Evolutionary conservation across 2,888 invertebrate species (phyloP).

Genomic region (Drepanosiphum platanoidis): DNA sequence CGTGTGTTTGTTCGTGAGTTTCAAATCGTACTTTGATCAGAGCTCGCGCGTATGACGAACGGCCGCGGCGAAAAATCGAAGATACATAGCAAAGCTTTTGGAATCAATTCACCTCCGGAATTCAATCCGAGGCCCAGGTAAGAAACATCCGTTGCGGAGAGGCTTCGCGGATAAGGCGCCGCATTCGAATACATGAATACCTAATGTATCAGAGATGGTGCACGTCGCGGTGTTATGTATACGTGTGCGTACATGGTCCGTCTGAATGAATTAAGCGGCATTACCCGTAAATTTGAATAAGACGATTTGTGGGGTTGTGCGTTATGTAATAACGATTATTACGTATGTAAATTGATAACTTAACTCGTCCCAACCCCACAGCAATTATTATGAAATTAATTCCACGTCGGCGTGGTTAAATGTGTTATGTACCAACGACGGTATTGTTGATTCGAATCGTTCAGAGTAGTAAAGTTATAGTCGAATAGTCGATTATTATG

Average conservation of each 20-base stretch:
- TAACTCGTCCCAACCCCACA: neutral
- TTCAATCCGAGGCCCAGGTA: slow-evolving; percentile 17
- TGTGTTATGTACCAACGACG: neutral
- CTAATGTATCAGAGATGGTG: neutral
- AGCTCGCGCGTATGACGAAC: slow-evolving; percentile 9
- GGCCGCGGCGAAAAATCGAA: neutral
- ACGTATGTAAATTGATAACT: slow-evolving; percentile 11
- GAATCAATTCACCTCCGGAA: slow-evolving; percentile 7
- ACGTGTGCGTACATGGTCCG: neutral
- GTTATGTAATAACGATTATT: neutral
- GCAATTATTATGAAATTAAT: neutral
- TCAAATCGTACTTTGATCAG: too few species aligned
- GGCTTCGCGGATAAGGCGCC: neutral
- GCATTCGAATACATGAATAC: slow-evolving; percentile 40
- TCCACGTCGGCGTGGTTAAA: neutral
- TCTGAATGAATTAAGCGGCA: slow-evolving; percentile 22
- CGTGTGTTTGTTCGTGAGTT: too few species aligned
- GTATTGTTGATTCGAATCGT: neutral
- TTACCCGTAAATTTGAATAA: slow-evolving; percentile 25
- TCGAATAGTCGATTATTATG: neutral
- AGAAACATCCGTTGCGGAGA: neutral
- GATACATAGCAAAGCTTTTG: slow-evolving; percentile 3
- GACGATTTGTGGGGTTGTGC: neutral
- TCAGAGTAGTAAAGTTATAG: neutral
- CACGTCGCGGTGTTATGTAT: too few species aligned